Conservation (phyloP, 2,888 invertebrate species). For the Cylloceria caligata region DNA sequence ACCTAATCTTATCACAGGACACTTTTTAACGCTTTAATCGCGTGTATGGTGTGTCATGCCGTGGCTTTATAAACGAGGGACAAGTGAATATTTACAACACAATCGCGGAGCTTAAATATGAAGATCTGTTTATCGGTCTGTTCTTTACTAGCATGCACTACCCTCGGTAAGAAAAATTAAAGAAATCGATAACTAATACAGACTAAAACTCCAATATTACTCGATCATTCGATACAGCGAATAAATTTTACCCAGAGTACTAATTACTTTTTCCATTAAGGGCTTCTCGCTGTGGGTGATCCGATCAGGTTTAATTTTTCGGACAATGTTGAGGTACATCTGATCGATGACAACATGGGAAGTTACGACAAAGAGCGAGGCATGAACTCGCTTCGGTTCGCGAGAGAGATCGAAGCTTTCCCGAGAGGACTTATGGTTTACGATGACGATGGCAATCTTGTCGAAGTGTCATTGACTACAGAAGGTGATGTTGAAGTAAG, state of each 20-base stretch:
- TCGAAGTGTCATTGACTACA: constrained; percentile 58
- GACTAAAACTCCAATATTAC: not conserved
- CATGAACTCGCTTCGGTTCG: constrained; percentile 21
- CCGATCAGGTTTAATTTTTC: constrained; percentile 46
- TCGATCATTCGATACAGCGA: not conserved
- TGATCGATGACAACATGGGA: constrained; percentile 18
- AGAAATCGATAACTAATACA: not conserved
- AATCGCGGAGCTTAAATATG: constrained; percentile 71
- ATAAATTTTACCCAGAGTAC: not conserved
- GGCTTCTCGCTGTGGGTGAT: constrained; percentile 55
- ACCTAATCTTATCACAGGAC: constrained; percentile 62
- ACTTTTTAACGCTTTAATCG: constrained; percentile 43
- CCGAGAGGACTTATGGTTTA: constrained; percentile 63
- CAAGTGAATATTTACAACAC: constrained; percentile 40
- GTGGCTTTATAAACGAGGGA: constrained; percentile 72
- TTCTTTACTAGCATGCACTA: constrained; percentile 69
- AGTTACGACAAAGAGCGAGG: not conserved
- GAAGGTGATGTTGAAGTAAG: constrained; percentile 23
- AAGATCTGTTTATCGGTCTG: constrained; percentile 67
- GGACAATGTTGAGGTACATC: constrained; percentile 31
- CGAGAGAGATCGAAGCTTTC: constrained; percentile 62
- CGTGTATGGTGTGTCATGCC: constrained; percentile 12
- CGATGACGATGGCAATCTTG: constrained; percentile 69
- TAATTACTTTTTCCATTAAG: constrained; percentile 26
- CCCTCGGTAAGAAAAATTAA: constrained; percentile 69